These are phyloP conservation scores for Pampus argenteus DNA, from an alignment of 2,797 vertebrate species.

Conservation along the genomic window DNA sequence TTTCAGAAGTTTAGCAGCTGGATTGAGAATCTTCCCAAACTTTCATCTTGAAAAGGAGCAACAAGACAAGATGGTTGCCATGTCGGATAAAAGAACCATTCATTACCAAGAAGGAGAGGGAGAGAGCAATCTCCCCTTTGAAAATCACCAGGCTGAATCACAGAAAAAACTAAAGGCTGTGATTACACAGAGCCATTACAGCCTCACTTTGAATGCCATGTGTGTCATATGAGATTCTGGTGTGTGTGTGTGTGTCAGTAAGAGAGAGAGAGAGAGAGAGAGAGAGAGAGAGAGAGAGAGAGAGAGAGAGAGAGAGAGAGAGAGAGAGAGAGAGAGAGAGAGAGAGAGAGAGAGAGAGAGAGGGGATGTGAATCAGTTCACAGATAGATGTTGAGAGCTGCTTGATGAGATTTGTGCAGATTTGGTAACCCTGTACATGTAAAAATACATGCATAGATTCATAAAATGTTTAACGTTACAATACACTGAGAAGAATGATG, in stretches of 20 bases:
- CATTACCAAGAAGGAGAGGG: slow-evolving; percentile 53
- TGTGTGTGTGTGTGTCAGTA: slow-evolving; percentile 2
- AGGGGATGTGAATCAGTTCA: slow-evolving; percentile 13
- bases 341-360: no score
- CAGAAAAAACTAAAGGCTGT: slow-evolving; percentile 66
- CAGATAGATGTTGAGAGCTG: slow-evolving; percentile 40
- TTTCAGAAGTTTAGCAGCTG: slow-evolving; percentile 33
- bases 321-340: no score
- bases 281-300: no score
- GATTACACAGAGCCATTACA: slow-evolving; percentile 70
- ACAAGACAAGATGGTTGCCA: slow-evolving; percentile 68
- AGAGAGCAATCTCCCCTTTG: slow-evolving; percentile 62
- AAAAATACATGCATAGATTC: background rate
- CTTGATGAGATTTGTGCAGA: slow-evolving; percentile 37
- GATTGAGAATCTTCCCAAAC: slow-evolving; percentile 31
- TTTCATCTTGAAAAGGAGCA: slow-evolving; percentile 40
- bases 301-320: no score
- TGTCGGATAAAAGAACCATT: slow-evolving; percentile 67
- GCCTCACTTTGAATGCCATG: slow-evolving; percentile 42
- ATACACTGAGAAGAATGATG: background rate
- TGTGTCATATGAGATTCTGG: slow-evolving; percentile 6
- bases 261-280: no score
- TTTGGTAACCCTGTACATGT: background rate
- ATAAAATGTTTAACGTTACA: no score
- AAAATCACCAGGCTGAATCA: slow-evolving; percentile 69